Conservation (phyloP, 2,888 invertebrate species). For the Orthosia cruda region DNA sequence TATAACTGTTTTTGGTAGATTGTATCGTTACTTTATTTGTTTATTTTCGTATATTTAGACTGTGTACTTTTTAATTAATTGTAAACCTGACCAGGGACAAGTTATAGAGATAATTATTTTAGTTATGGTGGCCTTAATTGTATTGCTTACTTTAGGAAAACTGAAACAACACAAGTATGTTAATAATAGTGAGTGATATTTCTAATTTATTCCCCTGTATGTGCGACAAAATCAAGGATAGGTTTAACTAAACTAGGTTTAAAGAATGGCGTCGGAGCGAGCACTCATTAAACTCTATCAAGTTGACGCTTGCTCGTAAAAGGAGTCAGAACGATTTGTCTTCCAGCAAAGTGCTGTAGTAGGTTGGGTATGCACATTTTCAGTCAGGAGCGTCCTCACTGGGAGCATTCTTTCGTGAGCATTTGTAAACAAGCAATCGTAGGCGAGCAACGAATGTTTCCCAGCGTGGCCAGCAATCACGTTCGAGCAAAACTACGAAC, state of each 20-base stretch:
- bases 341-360: slow-evolving; percentile 30
- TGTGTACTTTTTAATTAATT: too few relatives aligned
- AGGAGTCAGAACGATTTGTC: slow-evolving; percentile 32
- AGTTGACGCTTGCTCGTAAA: slow-evolving; percentile 56
- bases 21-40: background rate
- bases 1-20: background rate
- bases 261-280: slow-evolving; percentile 26
- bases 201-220: background rate
- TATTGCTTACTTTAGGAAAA: background rate
- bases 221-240: slow-evolving; percentile 38
- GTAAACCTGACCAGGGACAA: background rate
- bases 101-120: background rate
- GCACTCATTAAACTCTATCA: slow-evolving; percentile 68
- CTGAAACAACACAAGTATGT: background rate
- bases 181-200: background rate
- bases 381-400: slow-evolving; percentile 1
- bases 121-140: background rate
- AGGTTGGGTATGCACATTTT: background rate
- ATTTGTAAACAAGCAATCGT: too few relatives aligned
- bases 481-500: too few relatives aligned
- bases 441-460: too few relatives aligned
- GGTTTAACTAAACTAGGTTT: slow-evolving; percentile 28
- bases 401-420: too few relatives aligned
- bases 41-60: slow-evolving; percentile 2
- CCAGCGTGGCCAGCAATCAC: too few relatives aligned